A percentile compares a stretch with the other conserved stretches of the same genome.
These are phyloP conservation scores for Columba janthina DNA, from an alignment of 2,113 vertebrate species.

Conservation along the genomic window DNA sequence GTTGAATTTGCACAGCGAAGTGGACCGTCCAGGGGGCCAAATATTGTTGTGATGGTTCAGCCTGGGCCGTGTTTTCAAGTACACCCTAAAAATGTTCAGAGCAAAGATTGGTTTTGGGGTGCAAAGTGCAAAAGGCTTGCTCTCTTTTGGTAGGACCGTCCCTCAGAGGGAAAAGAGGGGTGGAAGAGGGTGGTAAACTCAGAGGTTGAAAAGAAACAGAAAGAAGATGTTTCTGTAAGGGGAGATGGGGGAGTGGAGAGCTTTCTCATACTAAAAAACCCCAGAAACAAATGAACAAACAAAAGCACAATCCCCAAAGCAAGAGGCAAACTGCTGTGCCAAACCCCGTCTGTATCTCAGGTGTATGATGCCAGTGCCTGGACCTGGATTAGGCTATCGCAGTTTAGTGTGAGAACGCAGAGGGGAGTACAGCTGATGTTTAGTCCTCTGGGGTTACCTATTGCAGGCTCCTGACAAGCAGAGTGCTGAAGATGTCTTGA, in stretches of 20 bases:
- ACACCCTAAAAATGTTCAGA: rapidly evolving
- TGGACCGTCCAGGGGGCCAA: too few species aligned
- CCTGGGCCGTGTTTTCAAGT: not conserved
- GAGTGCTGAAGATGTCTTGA: too few species aligned
- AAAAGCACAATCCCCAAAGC: too few species aligned
- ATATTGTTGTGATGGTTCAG: not conserved
- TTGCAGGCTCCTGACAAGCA: not conserved
- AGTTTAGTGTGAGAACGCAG: rapidly evolving
- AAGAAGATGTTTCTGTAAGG: not conserved
- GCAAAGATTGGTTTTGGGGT: rapidly evolving
- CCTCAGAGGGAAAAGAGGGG: not conserved
- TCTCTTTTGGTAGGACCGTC: not conserved
- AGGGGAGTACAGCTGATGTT: not conserved
- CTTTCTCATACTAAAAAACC: too few species aligned
- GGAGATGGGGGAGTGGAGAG: not conserved
- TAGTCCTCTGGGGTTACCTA: rapidly evolving
- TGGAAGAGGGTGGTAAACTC: not conserved
- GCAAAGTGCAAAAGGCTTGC: not conserved
- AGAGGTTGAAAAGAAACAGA: not conserved
- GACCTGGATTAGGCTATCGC: rapidly evolving
- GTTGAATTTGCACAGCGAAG: not conserved
- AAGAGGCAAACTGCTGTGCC: too few species aligned
- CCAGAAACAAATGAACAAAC: too few species aligned
- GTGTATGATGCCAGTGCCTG: too few species aligned
- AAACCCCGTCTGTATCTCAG: too few species aligned